Evolutionary conservation across 2,113 vertebrate species (phyloP), one percentile per base, ranked within the genome.

Genomic region (Synodontis membranacea): DNA sequence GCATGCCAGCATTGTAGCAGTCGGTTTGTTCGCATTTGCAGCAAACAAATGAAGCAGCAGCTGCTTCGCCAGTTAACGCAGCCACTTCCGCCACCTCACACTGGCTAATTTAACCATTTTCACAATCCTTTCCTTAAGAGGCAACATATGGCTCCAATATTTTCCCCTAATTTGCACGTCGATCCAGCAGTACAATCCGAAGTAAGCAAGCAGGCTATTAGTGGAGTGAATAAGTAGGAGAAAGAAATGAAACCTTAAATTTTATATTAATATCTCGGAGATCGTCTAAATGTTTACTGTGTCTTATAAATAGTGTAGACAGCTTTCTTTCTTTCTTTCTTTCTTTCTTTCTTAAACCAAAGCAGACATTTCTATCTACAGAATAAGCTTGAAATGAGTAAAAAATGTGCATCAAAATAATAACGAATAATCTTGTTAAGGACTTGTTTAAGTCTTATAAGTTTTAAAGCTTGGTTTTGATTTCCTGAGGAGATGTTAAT

Each of bases 81-180:
- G 12, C 11, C 44, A 34, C 23, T 83, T 83, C 46, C 44, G 52
- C 23, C 23, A 23, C 2, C 9, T 34, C 52, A 54, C 31, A 79
- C 76, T 5, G n/a, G 9, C 9, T 60, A 62, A 70, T 54, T 17
- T n/a, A 11, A 39, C 58, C 23, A 42, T 66, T 76, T 37, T 44
- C 12, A 79, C 19, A 1, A 23, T 56, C 31, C 4, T 37, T 85
- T 79, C 4, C 39, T 85, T 66, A 66, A 76, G 10, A 64, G 12
- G n/a, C 46, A 39, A 50, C 82, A 84, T 89, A 82, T 70, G 68
- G 68, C 46, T 87, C 84, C 68, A 72, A 84, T 82, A 84, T 82
- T 78, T 86, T 68, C 60, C 31, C 34, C 42, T 44, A 44, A 83
- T 83, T 62, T 89, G 85, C 76, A 81, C 82, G 66, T 86, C 82